phyloP scores from a whole-genome alignment of 1,140 invertebrate genomes.

The Drosophila parabipectinata region DNA sequence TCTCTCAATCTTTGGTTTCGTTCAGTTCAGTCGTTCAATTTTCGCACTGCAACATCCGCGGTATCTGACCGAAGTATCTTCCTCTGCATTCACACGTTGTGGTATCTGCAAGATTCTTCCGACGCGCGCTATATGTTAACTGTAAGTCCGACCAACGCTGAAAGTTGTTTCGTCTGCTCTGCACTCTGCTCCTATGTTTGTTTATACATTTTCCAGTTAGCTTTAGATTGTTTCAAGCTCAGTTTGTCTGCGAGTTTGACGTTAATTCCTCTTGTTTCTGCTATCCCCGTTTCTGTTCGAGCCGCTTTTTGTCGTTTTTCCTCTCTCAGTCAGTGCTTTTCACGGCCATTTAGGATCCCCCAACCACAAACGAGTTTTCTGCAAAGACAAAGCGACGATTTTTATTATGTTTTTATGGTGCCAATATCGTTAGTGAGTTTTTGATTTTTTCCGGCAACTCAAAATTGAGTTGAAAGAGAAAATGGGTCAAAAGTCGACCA shows the following conservation, averaged over 20 bases:
- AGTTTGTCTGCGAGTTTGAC: constrained; percentile 37
- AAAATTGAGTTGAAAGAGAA: constrained; percentile 13
- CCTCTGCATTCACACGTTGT: constrained; percentile 47
- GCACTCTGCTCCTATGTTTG: constrained; percentile 50
- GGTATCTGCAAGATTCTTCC: constrained; percentile 55
- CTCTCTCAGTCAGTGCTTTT: constrained; percentile 31
- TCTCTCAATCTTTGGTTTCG: constrained; percentile 34
- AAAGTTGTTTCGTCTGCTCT: constrained; percentile 65
- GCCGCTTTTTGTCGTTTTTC: constrained; percentile 6
- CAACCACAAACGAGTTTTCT: constrained; percentile 53
- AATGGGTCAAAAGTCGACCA: constrained; percentile 7
- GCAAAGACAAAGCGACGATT: constrained; percentile 18
- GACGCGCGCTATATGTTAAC: constrained; percentile 48
- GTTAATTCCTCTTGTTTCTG: constrained; percentile 29
- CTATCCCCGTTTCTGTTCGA: background rate
- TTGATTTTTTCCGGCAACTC: constrained; percentile 8
- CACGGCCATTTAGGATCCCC: constrained; percentile 36
- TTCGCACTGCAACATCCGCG: constrained; percentile 49
- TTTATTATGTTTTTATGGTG: constrained; percentile 13
- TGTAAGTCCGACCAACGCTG: constrained; percentile 53
- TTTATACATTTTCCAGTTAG: constrained; percentile 77
- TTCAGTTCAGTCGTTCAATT: constrained; percentile 63
- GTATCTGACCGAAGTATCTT: constrained; percentile 20
- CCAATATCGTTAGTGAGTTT: background rate
- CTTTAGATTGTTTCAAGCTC: constrained; percentile 61